Conservation (phyloP, 2,888 invertebrate genomes). For the Dioctria rufipes region DNA sequence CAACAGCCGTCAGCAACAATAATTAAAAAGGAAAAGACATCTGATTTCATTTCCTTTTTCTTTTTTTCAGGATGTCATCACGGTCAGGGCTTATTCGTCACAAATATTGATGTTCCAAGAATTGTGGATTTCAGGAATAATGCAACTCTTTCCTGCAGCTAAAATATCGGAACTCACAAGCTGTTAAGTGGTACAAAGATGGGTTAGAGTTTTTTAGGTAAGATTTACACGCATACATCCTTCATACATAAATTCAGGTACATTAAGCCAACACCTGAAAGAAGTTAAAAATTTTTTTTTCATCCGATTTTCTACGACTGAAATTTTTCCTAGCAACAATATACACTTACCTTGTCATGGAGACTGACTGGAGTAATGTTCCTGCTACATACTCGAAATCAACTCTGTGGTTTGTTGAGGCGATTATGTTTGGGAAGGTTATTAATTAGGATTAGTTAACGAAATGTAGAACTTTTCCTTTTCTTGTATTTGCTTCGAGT, state of each 20-base stretch:
- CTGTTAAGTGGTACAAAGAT: constrained; percentile 74
- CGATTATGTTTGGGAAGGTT: constrained; percentile 54
- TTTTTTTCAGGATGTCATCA: constrained; percentile 22
- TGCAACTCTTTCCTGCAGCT: constrained; percentile 71
- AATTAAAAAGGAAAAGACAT: background rate
- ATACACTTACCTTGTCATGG: background rate
- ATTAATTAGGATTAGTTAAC: constrained; percentile 56
- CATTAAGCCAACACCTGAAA: too few species aligned
- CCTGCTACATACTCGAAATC: background rate
- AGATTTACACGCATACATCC: constrained; percentile 42
- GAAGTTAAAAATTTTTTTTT: constrained; percentile 61
- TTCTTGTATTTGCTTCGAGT: background rate
- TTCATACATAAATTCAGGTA: too few species aligned
- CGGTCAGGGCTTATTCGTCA: constrained; percentile 65
- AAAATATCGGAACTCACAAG: constrained; percentile 72
- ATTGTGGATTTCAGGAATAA: constrained; percentile 71
- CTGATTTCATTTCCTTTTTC: background rate
- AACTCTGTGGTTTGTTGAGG: constrained; percentile 44
- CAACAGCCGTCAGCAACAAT: too few species aligned
- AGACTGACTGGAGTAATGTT: constrained; percentile 10
- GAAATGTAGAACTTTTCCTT: background rate
- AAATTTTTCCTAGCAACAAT: background rate
- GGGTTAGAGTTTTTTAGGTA: constrained; percentile 73
- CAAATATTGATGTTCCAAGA: constrained; percentile 71
- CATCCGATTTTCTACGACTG: constrained; percentile 50